Evolutionary conservation across 2,113 vertebrate species (phyloP).

Genomic region (Piprites chloris): DNA sequence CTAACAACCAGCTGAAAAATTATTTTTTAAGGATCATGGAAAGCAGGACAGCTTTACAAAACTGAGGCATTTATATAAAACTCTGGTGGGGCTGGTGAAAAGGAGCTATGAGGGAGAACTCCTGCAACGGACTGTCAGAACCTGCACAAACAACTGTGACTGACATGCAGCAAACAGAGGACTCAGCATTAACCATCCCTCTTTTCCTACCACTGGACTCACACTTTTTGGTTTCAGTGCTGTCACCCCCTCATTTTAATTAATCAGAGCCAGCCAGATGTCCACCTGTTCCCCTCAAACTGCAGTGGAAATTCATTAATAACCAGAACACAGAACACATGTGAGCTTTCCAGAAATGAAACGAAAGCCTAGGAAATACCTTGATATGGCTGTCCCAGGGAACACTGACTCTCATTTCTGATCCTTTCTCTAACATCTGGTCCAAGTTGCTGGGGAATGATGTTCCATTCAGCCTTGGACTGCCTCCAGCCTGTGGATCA

Average conservation of each 20-base stretch:
- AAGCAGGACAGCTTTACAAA: not conserved
- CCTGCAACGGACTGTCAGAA: accelerated
- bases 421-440: not conserved
- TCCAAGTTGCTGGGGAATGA: not conserved
- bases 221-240: not conserved
- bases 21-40: accelerated
- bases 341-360: not conserved
- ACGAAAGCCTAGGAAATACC: not conserved
- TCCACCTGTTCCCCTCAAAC: not conserved
- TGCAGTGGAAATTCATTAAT: not conserved
- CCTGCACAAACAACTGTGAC: not conserved
- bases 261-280: not conserved
- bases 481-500: not conserved
- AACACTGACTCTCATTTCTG: not conserved
- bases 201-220: not conserved
- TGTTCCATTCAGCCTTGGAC: not conserved
- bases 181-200: not conserved
- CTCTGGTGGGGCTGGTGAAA: not conserved
- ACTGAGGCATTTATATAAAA: not conserved
- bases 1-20: not conserved
- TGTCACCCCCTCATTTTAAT: not conserved
- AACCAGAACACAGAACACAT: not conserved
- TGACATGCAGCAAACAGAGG: not conserved
- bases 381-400: not conserved
- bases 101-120: not conserved